A percentile compares a stretch with the other conserved stretches of the same genome.
Evolutionary conservation across 30 jellyfish, hydroid and myxozoan species (phyloP).

Genomic region (Cassiopea xamachana): DNA sequence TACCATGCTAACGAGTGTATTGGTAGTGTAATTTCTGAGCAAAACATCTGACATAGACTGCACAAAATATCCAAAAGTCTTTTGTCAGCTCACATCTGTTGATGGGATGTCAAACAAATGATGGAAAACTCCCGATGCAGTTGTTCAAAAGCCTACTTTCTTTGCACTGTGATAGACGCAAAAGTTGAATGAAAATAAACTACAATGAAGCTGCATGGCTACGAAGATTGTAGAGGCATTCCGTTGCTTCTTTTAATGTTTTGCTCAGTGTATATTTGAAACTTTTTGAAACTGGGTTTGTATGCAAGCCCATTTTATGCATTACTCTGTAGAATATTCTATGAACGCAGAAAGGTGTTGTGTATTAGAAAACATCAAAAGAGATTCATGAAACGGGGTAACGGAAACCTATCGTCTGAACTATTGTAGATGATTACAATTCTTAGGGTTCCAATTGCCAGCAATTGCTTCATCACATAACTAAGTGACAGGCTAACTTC

Average conservation of each 20-base stretch:
- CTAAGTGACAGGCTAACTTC: no score
- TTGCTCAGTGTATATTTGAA: not conserved
- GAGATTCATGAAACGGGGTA: no score
- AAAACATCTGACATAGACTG: not conserved
- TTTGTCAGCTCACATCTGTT: not conserved
- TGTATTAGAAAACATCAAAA: no score
- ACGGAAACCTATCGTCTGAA: no score
- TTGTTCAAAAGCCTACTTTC: not conserved
- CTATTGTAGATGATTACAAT: no score
- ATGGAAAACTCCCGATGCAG: slow-evolving; percentile 19
- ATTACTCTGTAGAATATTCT: not conserved
- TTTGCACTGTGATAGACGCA: not conserved
- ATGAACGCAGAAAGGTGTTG: not conserved
- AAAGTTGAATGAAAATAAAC: not conserved
- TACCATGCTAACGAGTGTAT: no score
- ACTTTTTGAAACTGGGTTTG: not conserved
- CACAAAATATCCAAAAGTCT: not conserved
- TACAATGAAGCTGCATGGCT: not conserved
- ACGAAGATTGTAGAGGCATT: not conserved
- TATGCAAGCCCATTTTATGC: not conserved
- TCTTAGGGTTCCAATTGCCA: no score
- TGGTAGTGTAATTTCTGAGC: no score
- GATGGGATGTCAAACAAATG: slow-evolving; percentile 1
- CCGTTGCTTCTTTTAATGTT: slow-evolving; percentile 8
- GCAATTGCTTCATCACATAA: no score